Percentiles rank a stretch among this genome's conserved stretches.
Conservation (phyloP, 2,888 invertebrate genomes). For the Hydroisotoma schaefferi region DNA sequence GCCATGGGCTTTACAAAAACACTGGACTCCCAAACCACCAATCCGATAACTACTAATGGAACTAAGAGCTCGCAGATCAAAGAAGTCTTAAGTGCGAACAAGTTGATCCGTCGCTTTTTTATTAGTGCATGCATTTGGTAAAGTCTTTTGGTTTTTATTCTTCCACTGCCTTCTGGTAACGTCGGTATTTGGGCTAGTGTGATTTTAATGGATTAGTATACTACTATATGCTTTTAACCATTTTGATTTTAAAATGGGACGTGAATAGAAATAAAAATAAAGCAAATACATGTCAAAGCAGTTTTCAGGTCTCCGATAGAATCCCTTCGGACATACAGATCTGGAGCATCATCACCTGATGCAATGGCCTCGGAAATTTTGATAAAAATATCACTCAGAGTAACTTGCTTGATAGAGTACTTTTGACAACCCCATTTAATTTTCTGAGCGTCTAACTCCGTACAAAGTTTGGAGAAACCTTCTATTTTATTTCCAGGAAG, state of each 20-base stretch:
- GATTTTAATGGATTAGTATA: not conserved
- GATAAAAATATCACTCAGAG: slow-evolving; percentile 40
- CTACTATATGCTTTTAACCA: not conserved
- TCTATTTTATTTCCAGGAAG: slow-evolving; percentile 21
- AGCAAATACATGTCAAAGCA: slow-evolving; percentile 17
- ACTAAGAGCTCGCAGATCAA: slow-evolving; percentile 24
- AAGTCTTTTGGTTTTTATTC: slow-evolving; percentile 5
- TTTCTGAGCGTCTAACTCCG: slow-evolving; percentile 33
- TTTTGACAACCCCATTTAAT: slow-evolving; percentile 18
- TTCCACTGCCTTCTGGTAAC: slow-evolving; percentile 10
- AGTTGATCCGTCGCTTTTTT: slow-evolving; percentile 20
- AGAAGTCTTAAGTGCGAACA: slow-evolving; percentile 15
- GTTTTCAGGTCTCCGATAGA: slow-evolving; percentile 23
- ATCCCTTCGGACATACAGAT: slow-evolving; percentile 37
- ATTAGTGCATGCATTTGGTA: slow-evolving; percentile 23
- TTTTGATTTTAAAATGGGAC: not conserved
- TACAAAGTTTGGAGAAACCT: slow-evolving; percentile 32
- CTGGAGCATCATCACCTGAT: slow-evolving; percentile 27
- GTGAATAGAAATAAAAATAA: not conserved
- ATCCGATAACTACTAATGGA: slow-evolving; percentile 26
- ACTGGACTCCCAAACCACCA: slow-evolving; percentile 25
- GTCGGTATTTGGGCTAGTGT: slow-evolving; percentile 24
- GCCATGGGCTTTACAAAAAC: slow-evolving; percentile 13
- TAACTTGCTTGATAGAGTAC: slow-evolving; percentile 31
- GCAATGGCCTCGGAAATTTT: slow-evolving; percentile 38